Percentiles rank a stretch among this genome's conserved stretches.
Conservation (phyloP, 2,113 vertebrate species). For the human region GRCh38 chr6:46787501-46788000, state of each 20-base stretch:
- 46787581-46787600: neutral
- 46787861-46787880: neutral
- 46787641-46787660: neutral
- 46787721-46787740: neutral
- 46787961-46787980: neutral
- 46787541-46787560: neutral
- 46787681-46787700: neutral
- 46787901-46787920: conserved; percentile 53
- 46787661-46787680: neutral
- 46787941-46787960: neutral
- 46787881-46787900: conserved; percentile 35
- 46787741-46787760: neutral
- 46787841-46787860: neutral
- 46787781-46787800: neutral
- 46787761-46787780: neutral
- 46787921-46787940: conserved; percentile 16
- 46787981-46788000: neutral
- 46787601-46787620: neutral
- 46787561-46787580: neutral
- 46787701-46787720: neutral
- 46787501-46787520: neutral
- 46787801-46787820: neutral
- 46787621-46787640: neutral
- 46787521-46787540: neutral
- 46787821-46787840: conserved; percentile 9